A percentile compares a stretch with the other conserved stretches of the same genome.
phyloP scores from a whole-genome alignment of 2,888 invertebrate species.

The Gymnoscelis rufifasciata region DNA sequence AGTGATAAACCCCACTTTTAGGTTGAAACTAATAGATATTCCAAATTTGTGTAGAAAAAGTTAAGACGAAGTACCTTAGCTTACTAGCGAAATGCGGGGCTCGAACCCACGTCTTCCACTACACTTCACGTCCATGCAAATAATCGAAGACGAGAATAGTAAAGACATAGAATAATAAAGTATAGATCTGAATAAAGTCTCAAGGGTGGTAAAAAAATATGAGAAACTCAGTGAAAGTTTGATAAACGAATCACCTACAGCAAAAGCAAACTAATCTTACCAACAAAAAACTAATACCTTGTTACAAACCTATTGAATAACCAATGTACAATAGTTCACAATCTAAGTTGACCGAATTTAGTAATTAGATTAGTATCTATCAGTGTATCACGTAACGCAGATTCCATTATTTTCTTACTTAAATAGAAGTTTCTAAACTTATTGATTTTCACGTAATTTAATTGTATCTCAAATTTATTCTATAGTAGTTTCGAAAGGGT shows the following conservation, averaged over 20 bases:
- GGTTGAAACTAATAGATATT: too few species aligned
- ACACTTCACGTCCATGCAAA: too few species aligned
- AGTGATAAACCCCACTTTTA: too few species aligned
- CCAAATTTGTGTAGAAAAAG: too few species aligned
- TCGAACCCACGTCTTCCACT: too few species aligned
- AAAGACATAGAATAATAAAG: too few species aligned
- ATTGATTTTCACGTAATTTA: too few species aligned
- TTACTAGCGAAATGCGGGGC: too few species aligned
- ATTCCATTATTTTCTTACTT: neutral
- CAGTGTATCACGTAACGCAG: conserved; percentile 2
- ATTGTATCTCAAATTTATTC: too few species aligned
- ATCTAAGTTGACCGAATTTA: conserved; percentile 10
- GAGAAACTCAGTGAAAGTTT: conserved; percentile 35
- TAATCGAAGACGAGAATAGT: too few species aligned
- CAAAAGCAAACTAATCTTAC: conserved; percentile 16
- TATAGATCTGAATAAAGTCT: conserved; percentile 27
- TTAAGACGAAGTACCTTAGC: too few species aligned
- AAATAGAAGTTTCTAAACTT: neutral
- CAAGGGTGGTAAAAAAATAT: conserved; percentile 34
- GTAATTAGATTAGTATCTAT: conserved; percentile 5
- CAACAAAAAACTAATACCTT: conserved; percentile 27
- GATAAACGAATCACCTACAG: conserved; percentile 34
- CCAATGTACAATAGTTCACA: conserved; percentile 19
- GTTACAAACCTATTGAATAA: conserved; percentile 6
- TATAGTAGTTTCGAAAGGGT: too few species aligned